Base-by-base conservation (phyloP, 2,113 vertebrate genomes). In the Zosterops japonicus region DNA sequence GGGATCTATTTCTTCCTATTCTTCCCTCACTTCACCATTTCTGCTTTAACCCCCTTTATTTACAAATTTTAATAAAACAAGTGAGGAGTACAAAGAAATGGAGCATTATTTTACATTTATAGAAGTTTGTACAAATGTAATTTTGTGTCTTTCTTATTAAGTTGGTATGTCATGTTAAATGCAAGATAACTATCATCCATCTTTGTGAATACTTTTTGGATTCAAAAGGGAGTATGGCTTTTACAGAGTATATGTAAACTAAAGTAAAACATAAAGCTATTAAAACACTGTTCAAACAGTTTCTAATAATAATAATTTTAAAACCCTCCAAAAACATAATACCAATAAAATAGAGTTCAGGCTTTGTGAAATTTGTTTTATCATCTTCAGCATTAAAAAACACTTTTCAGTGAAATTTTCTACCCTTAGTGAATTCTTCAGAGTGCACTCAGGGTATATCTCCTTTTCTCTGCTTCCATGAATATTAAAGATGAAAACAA, bases 401-500 rank as follows among this genome's bases (percentile, higher is more conserved):
- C 25, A 50, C 8, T 5, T 80, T 80, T 44, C 22, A 19, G 8
- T 56, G 14, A 76, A 56, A 25, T 17, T 76, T 85, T 29, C 7
- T 83, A 52, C 5, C 1, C 1, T 39, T 56, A 64, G 9, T 2
- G 2, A 39, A 87, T 84, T 84, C 25, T 93, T 75, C 25, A 70
- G 12, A 63, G 11, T 64, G 4, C 8, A 83, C 4, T 13, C 9
- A 39, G 46, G 12, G 10, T 42, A 15, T 42, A 49, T 24, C 9
- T 67, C 15, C 8, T 85, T 74, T 87, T 61, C 33, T 75, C 21
- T 67, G 12, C 7, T 90, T 67, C 70, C 12, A 68, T 39, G 25
- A 78, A 93, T 50, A 78, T 16, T 41, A 71, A 90, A 87, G 52
- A 65, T 33, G 6, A 81, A 93, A 85, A 59, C 13, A 82, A 79